These are phyloP conservation scores for Argyrosomus japonicus DNA, from an alignment of 2,113 vertebrate species.

Conservation along the genomic window DNA sequence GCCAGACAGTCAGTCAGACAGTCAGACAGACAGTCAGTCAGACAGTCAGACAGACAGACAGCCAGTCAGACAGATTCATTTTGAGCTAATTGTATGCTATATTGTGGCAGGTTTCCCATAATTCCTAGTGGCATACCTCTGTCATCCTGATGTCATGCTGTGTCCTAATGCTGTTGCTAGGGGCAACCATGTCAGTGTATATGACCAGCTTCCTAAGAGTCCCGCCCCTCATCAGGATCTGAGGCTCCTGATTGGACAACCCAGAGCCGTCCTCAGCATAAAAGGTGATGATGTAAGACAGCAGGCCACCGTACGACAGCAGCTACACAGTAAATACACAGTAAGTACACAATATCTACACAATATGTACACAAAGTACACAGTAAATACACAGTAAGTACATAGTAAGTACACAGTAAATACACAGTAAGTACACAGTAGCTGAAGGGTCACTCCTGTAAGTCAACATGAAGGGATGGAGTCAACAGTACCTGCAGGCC, in stretches of 20 bases:
- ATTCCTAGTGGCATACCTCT: conserved; percentile 85
- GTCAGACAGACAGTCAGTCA: conserved; percentile 33
- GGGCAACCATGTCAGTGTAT: conserved; percentile 85
- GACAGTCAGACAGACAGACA: too few species aligned
- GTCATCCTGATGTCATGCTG: conserved; percentile 86
- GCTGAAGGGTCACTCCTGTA: not conserved
- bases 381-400: too few species aligned
- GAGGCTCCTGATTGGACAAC: conserved; percentile 91
- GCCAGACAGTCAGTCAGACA: conserved; percentile 25
- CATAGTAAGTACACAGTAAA: not conserved
- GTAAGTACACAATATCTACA: too few species aligned
- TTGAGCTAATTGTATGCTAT: too few species aligned
- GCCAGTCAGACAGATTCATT: too few species aligned
- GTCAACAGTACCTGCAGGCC: conserved; percentile 85
- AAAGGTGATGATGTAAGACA: conserved; percentile 89
- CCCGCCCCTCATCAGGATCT: conserved; percentile 93
- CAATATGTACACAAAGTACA: too few species aligned
- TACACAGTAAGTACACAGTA: not conserved
- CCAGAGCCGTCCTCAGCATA: conserved; percentile 87
- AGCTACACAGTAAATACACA: conserved; percentile 78
- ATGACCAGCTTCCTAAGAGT: conserved; percentile 87
- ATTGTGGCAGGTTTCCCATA: not conserved
- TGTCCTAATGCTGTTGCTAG: conserved; percentile 85
- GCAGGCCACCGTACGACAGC: conserved; percentile 90
- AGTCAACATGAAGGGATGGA: not conserved